Conservation (phyloP, 2,113 vertebrate species). For the Peromyscus polionotus region DNA sequence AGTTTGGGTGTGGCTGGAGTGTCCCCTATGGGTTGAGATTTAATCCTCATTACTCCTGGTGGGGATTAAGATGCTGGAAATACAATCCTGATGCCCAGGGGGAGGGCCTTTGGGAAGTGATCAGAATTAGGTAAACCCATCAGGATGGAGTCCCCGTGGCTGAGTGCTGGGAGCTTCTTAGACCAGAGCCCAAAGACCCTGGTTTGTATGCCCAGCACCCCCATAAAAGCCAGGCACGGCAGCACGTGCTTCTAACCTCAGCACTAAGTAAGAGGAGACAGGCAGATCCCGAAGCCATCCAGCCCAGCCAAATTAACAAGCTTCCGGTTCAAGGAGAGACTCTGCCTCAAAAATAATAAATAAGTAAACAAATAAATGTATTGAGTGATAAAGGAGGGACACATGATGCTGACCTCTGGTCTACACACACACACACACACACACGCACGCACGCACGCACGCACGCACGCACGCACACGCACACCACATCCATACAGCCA, state of each 20-base stretch:
- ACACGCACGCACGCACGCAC: not conserved
- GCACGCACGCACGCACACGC: not conserved
- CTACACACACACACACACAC: not conserved
- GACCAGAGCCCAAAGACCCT: not conserved
- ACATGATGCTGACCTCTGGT: not conserved
- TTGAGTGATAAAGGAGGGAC: not conserved
- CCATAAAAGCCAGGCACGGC: not conserved
- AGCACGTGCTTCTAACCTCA: not conserved
- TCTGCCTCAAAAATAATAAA: not conserved
- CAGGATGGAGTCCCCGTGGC: not conserved
- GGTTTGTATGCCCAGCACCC: not conserved
- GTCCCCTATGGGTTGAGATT: not conserved
- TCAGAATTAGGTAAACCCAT: not conserved
- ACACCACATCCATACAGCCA: not conserved
- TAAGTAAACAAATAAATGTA: too few species aligned
- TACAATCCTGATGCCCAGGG: not conserved
- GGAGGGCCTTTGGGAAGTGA: not conserved
- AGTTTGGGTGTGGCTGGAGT: not conserved
- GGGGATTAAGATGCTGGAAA: not conserved
- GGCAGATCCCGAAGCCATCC: not conserved
- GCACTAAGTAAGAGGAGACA: not conserved
- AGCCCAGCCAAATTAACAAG: too few species aligned
- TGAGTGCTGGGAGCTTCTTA: not conserved
- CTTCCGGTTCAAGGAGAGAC: not conserved
- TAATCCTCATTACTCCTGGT: not conserved